Evolutionary conservation across 2,113 vertebrate genomes (phyloP).

Genomic region (Laterallus jamaicensis): DNA sequence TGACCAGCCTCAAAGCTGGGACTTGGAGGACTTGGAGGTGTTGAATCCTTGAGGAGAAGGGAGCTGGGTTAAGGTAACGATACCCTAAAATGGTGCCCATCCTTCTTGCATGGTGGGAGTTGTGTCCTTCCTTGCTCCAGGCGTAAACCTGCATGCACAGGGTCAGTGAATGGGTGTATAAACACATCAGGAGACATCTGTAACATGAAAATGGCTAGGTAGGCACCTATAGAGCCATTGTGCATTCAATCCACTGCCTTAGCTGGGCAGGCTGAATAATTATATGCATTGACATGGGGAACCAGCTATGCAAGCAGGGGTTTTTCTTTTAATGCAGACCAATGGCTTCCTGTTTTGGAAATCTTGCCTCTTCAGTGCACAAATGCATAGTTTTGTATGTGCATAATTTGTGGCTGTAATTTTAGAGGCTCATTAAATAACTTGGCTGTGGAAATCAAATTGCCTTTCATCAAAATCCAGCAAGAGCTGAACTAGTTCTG

Average conservation of each 20-base stretch:
- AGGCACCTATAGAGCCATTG: conserved; percentile 9
- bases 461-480: conserved; percentile 72
- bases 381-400: conserved; percentile 70
- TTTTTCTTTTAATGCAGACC: conserved; percentile 54
- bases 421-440: conserved; percentile 72
- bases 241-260: neutral
- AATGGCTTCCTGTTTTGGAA: conserved; percentile 68
- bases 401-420: conserved; percentile 73
- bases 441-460: conserved; percentile 70
- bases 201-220: neutral
- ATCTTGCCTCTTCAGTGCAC: conserved; percentile 61
- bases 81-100: rapidly evolving
- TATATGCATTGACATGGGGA: conserved; percentile 30
- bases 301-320: conserved; percentile 21
- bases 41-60: neutral
- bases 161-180: neutral
- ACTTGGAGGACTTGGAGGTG: neutral
- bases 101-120: neutral
- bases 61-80: neutral
- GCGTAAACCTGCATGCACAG: neutral
- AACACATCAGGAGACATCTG: neutral
- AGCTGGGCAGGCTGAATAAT: conserved; percentile 33
- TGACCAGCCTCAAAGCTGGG: neutral
- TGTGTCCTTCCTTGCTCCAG: neutral
- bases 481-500: conserved; percentile 59